Percentiles rank a stretch among this genome's conserved stretches.
These are phyloP conservation scores for Monopis laevigella DNA, from an alignment of 2,888 invertebrate genomes.

Conservation along the genomic window DNA sequence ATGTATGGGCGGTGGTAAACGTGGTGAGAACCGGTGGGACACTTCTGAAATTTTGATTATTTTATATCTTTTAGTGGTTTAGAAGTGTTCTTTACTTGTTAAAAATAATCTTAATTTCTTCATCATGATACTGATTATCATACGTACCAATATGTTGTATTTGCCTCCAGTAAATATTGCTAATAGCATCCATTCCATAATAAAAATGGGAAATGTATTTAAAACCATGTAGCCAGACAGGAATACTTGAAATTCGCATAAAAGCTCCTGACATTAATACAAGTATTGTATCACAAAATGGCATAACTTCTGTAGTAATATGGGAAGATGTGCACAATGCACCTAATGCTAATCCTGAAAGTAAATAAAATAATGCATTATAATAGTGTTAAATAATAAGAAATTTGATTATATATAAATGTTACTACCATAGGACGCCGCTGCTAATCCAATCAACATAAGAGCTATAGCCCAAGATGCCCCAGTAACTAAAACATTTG, in stretches of 20 bases:
- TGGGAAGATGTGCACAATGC: slow-evolving; percentile 51
- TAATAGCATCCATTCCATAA: slow-evolving; percentile 59
- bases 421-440: slow-evolving; percentile 44
- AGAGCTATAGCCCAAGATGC: slow-evolving; percentile 32
- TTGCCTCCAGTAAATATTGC: slow-evolving; percentile 60
- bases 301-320: slow-evolving; percentile 53
- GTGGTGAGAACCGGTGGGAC: no score
- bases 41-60: no score
- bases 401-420: not conserved
- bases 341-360: slow-evolving; percentile 52
- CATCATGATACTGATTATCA: no score
- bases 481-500: slow-evolving; percentile 37
- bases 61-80: no score
- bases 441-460: slow-evolving; percentile 30
- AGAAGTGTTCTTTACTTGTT: no score
- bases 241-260: slow-evolving; percentile 45
- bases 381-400: not conserved
- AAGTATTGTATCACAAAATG: slow-evolving; percentile 51
- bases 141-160: slow-evolving; percentile 50
- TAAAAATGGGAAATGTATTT: slow-evolving; percentile 63
- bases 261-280: slow-evolving; percentile 59
- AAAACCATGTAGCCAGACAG: slow-evolving; percentile 42
- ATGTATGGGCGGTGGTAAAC: no score
- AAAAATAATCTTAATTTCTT: no score
- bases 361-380: slow-evolving; percentile 3